Conservation (phyloP, 2,888 invertebrate genomes). For the Lapara coniferarum region DNA sequence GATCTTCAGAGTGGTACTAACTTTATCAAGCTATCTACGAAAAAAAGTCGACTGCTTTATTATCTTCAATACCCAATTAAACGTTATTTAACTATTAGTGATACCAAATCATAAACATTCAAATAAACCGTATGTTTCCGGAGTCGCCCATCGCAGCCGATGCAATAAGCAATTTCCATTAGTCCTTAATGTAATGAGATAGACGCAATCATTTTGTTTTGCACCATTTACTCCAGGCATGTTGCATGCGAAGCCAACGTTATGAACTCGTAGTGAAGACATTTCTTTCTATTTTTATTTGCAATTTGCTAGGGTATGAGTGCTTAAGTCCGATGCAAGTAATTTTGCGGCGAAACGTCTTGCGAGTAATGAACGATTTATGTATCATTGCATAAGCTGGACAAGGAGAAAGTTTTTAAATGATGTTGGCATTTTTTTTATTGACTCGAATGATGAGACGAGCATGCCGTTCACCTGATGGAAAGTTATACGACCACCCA, state of each 20-base stretch:
- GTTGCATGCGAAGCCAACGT: slow-evolving; percentile 34
- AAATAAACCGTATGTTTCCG: not conserved
- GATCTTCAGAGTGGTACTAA: no score
- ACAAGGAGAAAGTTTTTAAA: no score
- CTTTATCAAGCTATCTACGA: no score
- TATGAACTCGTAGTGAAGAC: slow-evolving; percentile 32
- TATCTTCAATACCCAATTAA: no score
- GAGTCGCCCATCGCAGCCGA: not conserved
- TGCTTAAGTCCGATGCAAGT: not conserved
- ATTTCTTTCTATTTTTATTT: slow-evolving; percentile 13
- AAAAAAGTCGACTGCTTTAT: no score
- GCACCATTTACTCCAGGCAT: slow-evolving; percentile 29
- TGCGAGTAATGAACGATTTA: no score
- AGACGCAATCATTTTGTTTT: slow-evolving; percentile 35
- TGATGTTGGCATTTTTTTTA: no score
- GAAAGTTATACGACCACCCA: no score
- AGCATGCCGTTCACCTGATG: no score
- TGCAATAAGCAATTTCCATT: slow-evolving; percentile 31
- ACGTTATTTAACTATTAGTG: no score
- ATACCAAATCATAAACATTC: not conserved
- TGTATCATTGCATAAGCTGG: not conserved
- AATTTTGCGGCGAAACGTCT: not conserved
- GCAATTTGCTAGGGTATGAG: not conserved
- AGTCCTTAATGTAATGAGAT: slow-evolving; percentile 41
- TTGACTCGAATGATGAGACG: no score